These are phyloP conservation scores for Nautilus pompilius DNA, from an alignment of 1,140 invertebrate species.

Conservation along the genomic window DNA sequence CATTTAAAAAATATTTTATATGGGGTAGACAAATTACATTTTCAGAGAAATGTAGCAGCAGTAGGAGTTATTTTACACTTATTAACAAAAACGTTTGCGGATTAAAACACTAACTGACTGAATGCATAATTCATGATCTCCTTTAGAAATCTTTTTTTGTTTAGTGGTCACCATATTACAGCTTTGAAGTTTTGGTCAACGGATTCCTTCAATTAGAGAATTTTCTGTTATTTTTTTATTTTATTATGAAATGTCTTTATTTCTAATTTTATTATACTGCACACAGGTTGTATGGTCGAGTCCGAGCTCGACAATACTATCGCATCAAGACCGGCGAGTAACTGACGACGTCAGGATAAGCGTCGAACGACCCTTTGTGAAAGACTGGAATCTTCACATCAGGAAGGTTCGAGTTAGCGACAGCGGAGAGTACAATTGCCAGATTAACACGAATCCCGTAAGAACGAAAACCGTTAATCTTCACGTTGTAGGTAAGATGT, in stretches of 20 bases:
- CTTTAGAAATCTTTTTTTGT: background rate
- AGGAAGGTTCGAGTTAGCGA: slow-evolving; percentile 33
- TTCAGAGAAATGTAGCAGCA: no score
- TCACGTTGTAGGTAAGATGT: slow-evolving; percentile 35
- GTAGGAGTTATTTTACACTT: no score
- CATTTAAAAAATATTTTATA: no score
- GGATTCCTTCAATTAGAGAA: no score
- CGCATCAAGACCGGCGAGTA: slow-evolving; percentile 34
- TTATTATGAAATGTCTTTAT: background rate
- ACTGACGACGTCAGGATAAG: slow-evolving; percentile 44
- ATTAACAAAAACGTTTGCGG: background rate
- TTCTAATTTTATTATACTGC: background rate
- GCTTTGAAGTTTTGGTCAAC: no score
- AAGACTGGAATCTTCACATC: slow-evolving; percentile 50
- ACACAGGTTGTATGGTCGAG: slow-evolving; percentile 46
- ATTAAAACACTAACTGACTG: background rate
- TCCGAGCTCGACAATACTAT: slow-evolving; percentile 29
- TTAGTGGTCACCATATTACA: background rate
- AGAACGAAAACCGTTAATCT: slow-evolving; percentile 32
- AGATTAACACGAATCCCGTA: slow-evolving; percentile 47
- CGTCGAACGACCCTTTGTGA: slow-evolving; percentile 38
- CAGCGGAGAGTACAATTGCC: slow-evolving; percentile 41
- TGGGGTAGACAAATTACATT: no score
- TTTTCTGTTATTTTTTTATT: no score
- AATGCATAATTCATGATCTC: background rate